Evolutionary conservation across 2,888 invertebrate species (phyloP).

Genomic region (Amphiduros pacificus): DNA sequence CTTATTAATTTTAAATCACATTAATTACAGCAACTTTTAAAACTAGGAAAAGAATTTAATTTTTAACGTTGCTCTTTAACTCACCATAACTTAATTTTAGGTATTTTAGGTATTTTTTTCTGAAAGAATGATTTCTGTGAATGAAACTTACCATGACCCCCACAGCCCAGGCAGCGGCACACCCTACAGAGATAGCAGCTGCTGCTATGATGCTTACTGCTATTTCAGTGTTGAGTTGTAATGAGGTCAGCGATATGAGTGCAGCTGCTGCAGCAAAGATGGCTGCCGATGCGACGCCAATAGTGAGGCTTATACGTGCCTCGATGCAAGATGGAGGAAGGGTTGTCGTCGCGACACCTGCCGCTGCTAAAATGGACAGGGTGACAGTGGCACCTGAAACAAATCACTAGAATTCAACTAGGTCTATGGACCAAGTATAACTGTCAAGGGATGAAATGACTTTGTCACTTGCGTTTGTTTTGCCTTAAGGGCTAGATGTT

Average conservation of each 20-base stretch:
- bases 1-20: no score
- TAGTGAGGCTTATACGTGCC: background rate
- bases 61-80: no score
- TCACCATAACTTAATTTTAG: no score
- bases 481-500: no score
- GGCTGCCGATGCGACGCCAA: background rate
- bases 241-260: background rate
- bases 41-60: no score
- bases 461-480: no score
- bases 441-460: no score
- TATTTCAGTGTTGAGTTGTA: constrained; percentile 23
- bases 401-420: background rate
- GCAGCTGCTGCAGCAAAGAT: background rate
- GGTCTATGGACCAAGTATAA: no score
- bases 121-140: no score
- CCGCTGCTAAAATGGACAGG: background rate
- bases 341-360: background rate
- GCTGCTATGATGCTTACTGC: constrained; percentile 22
- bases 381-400: background rate
- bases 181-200: constrained; percentile 25
- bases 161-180: constrained; percentile 30
- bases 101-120: no score
- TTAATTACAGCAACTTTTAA: no score
- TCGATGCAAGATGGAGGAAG: background rate
- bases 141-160: constrained; percentile 29